Conservation (phyloP, 64 coral and sea anemone genomes). For the Porites lutea region DNA sequence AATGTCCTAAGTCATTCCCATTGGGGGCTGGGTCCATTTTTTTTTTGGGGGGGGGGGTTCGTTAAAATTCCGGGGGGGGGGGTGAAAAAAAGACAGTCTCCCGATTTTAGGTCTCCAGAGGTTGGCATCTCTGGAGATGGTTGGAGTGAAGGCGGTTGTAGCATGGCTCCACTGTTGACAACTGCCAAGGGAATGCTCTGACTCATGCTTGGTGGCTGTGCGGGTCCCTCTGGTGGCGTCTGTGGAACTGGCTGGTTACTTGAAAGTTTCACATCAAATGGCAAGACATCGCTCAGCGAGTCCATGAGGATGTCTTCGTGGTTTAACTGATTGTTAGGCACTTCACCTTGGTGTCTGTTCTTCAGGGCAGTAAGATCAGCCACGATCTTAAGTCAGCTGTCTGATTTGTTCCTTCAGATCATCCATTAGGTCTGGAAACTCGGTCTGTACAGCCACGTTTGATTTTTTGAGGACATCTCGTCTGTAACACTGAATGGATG, state of each 20-base stretch:
- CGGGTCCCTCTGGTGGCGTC: background rate
- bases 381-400: background rate
- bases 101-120: no score
- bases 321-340: background rate
- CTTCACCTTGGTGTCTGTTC: background rate
- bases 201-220: background rate
- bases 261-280: background rate
- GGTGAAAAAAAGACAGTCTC: no score
- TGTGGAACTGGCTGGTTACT: background rate
- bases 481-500: background rate
- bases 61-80: no score
- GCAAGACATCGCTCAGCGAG: background rate
- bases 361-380: background rate
- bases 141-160: background rate
- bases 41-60: no score
- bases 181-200: background rate
- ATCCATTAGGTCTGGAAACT: background rate
- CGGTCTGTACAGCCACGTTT: background rate
- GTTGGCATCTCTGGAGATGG: background rate
- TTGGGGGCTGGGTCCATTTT: no score
- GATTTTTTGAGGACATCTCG: background rate
- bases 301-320: background rate
- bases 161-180: background rate
- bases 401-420: slow-evolving; percentile 13
- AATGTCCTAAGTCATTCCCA: no score